Evolutionary conservation across 2,888 invertebrate species (phyloP).

Genomic region (Stenurella melanura): DNA sequence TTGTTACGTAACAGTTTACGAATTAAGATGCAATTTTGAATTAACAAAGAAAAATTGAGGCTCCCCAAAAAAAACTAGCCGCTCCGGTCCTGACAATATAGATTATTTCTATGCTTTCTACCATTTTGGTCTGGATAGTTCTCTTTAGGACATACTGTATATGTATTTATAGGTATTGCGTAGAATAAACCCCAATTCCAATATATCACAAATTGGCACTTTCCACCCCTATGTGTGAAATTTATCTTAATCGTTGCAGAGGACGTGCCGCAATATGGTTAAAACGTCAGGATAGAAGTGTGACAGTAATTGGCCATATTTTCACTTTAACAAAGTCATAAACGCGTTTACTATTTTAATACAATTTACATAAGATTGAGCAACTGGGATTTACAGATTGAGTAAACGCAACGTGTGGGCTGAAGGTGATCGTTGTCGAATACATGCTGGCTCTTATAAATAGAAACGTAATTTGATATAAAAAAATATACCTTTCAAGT

Average conservation of each 20-base stretch:
- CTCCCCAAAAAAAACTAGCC: no score
- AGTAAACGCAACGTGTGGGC: neutral
- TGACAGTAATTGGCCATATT: conserved; percentile 58
- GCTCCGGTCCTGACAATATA: no score
- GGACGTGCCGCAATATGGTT: conserved; percentile 35
- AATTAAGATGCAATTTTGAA: no score
- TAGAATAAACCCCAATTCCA: neutral
- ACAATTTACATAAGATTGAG: conserved; percentile 14
- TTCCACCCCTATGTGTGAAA: conserved; percentile 18
- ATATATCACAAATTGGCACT: conserved; percentile 25
- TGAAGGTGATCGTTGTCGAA: conserved; percentile 1
- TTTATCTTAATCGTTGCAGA: conserved; percentile 31
- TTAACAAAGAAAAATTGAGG: no score
- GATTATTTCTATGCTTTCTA: no score
- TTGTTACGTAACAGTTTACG: no score
- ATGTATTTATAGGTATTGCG: neutral
- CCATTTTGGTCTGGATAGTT: no score
- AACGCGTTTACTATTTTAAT: conserved; percentile 24
- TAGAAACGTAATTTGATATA: neutral
- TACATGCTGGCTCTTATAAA: neutral
- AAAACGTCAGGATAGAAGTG: conserved; percentile 35
- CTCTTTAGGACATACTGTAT: no score
- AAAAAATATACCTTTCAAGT: neutral
- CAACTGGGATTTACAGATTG: conserved; percentile 3
- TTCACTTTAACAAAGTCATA: conserved; percentile 52